Conservation (phyloP, 53 echinoderm and acorn worm genomes). For the Stichopus horrens region DNA sequence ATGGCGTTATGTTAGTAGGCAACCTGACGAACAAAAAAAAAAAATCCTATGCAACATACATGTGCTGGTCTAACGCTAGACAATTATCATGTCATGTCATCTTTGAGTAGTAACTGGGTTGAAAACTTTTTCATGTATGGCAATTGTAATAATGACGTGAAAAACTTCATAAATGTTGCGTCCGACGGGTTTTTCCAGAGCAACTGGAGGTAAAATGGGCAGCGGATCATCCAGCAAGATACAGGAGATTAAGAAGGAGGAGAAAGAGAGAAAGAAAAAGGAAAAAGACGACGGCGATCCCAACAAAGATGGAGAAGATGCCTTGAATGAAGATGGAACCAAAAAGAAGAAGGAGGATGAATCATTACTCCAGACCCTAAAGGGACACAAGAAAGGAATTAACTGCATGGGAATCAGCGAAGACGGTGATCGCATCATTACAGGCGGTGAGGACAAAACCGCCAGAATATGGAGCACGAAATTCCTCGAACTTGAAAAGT, state of each 20-base stretch:
- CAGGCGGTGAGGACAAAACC: conserved; percentile 89
- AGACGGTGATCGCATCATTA: conserved; percentile 69
- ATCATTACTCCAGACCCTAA: conserved; percentile 60
- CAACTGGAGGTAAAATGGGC: conserved; percentile 59
- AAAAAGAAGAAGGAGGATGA: conserved; percentile 68
- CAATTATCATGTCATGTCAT: too few species aligned
- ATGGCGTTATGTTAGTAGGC: too few species aligned
- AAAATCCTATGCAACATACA: too few species aligned
- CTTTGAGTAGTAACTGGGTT: too few species aligned
- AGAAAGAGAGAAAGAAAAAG: conserved; percentile 69
- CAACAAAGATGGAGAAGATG: conserved; percentile 56
- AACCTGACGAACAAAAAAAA: too few species aligned
- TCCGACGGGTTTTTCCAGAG: background rate
- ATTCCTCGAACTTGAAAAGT: conserved; percentile 27
- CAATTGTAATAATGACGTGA: too few species aligned
- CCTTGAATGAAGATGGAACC: conserved; percentile 60
- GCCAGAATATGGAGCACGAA: conserved; percentile 78
- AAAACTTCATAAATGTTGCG: background rate
- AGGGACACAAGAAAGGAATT: conserved; percentile 82
- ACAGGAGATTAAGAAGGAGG: conserved; percentile 76
- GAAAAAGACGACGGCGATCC: conserved; percentile 49
- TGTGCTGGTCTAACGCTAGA: too few species aligned
- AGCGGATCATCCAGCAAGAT: conserved; percentile 82
- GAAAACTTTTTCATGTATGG: too few species aligned
- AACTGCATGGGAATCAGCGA: conserved; percentile 91